Conservation (phyloP, 2,113 vertebrate genomes). For the Sapayoa aenigma region DNA sequence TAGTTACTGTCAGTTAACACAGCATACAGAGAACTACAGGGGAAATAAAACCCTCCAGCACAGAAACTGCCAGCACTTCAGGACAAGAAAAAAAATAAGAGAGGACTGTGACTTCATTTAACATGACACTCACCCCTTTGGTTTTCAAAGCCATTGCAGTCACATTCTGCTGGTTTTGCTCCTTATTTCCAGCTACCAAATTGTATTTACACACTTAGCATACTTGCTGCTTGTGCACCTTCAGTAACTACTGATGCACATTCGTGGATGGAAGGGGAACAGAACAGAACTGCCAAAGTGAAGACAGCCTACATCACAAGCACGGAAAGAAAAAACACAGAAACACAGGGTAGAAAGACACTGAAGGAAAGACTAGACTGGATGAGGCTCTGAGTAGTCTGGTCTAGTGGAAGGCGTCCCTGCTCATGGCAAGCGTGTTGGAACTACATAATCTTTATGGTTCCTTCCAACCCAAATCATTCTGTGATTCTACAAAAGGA, state of each 20-base stretch:
- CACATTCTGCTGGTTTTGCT: not conserved
- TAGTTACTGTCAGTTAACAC: not conserved
- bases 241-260: not conserved
- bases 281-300: not conserved
- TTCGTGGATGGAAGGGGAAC: not conserved
- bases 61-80: not conserved
- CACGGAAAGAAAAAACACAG: not conserved
- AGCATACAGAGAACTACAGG: not conserved
- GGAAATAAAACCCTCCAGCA: not conserved
- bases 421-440: not conserved
- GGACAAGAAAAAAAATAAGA: not conserved
- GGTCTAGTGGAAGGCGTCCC: not conserved
- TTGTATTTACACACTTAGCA: not conserved
- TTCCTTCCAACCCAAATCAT: not conserved
- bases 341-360: not conserved
- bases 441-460: not conserved
- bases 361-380: not conserved
- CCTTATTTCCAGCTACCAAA: not conserved
- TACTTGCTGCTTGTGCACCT: not conserved
- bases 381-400: not conserved
- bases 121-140: not conserved
- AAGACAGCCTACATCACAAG: not conserved
- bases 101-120: not conserved
- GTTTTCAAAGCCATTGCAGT: conserved; percentile 4
- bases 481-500: not conserved